Base-by-base conservation (phyloP, 2,113 vertebrate species). In the Protobothrops mucrosquamatus region DNA sequence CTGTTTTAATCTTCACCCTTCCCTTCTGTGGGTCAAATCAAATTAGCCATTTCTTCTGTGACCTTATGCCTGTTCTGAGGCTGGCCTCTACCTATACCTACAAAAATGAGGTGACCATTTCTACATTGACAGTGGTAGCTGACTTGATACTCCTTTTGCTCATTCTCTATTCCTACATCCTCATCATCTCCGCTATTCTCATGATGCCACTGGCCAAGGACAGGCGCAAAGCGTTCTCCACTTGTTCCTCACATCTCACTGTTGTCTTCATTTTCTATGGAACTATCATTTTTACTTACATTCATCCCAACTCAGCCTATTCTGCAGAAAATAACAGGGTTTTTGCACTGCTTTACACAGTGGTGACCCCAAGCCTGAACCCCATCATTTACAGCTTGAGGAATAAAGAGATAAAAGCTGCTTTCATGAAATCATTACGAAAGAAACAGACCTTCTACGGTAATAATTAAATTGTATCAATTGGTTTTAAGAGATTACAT, bases 1-100 rank as follows among this genome's bases (percentile, higher is more conserved):
- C 14, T 93, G 23, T 43, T 94, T 0, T 96, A 93, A 95, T 94
- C 0, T 74, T 74, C 95, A 94, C 74, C 93, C 95, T 85, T 95
- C 95, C 56, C 54, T 96, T 92, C 81, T 92, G n/a, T 96, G n/a
- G 64, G 2, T 74, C n/a, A 34, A 74, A 74, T 34, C 29, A 34
- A 74, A 74, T 74, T 34, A 34, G 64, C 12, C 64, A 74, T 74
- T 74, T 74, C 0, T 74, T 74, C n/a, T 74, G n/a, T 74, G 64
- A 74, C 0, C 12, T 74, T 74, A 18, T 74, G 5, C 64, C 64
- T 34, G n/a, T 74, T 74, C 64, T 74, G 29, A 74, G 14, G 12
- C 4, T 74, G 64, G 64, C 64, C 6, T 74, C 64, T 34, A 7
- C n/a, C 0, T 34, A 74, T 34, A 74, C 12, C 5, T 34, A 34